Evolutionary conservation across 2,888 invertebrate species (phyloP).

Genomic region (Sarcophaga rosellei): DNA sequence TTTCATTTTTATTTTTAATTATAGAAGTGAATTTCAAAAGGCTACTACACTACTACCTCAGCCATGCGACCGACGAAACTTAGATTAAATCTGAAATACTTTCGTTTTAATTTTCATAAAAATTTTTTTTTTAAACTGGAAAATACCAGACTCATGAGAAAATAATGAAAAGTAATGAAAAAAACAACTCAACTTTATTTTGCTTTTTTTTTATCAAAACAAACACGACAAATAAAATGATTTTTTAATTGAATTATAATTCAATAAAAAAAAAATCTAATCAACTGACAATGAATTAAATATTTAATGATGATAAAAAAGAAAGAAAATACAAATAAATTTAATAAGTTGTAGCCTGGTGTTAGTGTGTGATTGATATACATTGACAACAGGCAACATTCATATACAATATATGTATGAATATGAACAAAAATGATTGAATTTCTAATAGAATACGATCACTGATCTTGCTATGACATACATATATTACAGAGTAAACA

Average conservation of each 20-base stretch:
- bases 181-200: no score
- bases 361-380: no score
- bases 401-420: neutral
- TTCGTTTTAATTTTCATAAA: conserved; percentile 23
- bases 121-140: conserved; percentile 70
- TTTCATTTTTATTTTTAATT: neutral
- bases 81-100: conserved; percentile 12
- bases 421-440: neutral
- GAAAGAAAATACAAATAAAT: neutral
- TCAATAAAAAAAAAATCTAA: conserved; percentile 76
- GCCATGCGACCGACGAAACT: neutral
- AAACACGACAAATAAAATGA: conserved; percentile 35
- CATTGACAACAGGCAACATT: neutral
- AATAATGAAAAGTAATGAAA: neutral
- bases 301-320: conserved; percentile 47
- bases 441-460: no score
- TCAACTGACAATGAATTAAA: conserved; percentile 73
- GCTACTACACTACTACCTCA: neutral
- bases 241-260: conserved; percentile 76
- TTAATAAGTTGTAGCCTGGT: no score
- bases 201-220: conserved; percentile 55
- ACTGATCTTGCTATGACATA: no score
- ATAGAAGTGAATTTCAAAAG: neutral
- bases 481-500: no score
- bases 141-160: conserved; percentile 72